Evolutionary conservation across 2,888 invertebrate genomes (phyloP).

Genomic region (Drosophila demipolita): DNA sequence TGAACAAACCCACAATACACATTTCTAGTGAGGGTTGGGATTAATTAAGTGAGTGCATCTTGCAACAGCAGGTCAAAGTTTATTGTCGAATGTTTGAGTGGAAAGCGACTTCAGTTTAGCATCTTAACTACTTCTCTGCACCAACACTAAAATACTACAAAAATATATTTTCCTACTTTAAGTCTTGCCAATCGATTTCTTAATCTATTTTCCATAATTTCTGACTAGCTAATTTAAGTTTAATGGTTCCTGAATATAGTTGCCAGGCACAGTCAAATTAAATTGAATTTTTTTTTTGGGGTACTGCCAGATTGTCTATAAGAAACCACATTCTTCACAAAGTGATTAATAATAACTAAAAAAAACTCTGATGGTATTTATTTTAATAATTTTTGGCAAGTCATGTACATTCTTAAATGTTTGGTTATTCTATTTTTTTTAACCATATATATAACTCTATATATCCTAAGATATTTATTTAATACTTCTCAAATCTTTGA

Average conservation of each 20-base stretch:
- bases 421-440: background rate
- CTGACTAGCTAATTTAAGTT: background rate
- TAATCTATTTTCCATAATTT: background rate
- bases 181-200: background rate
- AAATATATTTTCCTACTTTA: background rate
- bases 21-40: slow-evolving; percentile 16
- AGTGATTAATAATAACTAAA: background rate
- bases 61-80: slow-evolving; percentile 42
- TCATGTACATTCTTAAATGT: background rate
- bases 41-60: slow-evolving; percentile 58
- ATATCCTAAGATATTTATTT: too few species aligned
- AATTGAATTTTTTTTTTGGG: too few species aligned
- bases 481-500: too few species aligned
- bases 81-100: slow-evolving; percentile 6
- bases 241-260: too few species aligned
- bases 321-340: background rate
- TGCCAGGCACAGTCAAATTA: background rate
- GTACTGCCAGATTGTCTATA: slow-evolving; percentile 1
- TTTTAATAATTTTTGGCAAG: background rate
- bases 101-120: background rate
- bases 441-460: background rate
- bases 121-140: background rate
- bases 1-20: slow-evolving; percentile 35
- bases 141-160: background rate
- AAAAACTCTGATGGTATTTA: background rate